Conservation (phyloP, 2,113 vertebrate species). For the Phyllostomus discolor region DNA sequence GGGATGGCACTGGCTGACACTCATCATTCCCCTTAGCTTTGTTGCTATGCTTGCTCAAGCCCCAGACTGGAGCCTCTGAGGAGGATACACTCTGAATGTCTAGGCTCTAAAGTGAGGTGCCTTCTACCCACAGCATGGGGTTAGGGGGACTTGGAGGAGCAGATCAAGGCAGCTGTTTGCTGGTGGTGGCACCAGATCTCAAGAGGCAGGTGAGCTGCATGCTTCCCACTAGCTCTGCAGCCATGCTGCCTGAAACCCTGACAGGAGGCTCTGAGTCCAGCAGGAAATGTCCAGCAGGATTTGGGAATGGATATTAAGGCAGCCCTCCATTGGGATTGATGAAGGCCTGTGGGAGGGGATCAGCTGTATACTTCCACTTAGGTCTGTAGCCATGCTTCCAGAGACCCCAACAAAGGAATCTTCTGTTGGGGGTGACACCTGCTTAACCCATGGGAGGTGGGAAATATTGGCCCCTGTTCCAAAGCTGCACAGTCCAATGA, state of each 20-base stretch:
- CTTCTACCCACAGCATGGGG: neutral
- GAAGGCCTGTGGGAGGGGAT: too few relatives aligned
- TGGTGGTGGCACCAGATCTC: neutral
- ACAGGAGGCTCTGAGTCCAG: neutral
- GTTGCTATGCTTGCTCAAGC: neutral
- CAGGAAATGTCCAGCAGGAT: too few relatives aligned
- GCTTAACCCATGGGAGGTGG: too few relatives aligned
- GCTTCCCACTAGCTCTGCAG: neutral
- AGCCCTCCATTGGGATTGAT: too few relatives aligned
- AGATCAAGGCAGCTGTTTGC: neutral
- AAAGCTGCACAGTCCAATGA: neutral
- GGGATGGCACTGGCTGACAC: neutral
- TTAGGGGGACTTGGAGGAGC: neutral
- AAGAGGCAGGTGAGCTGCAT: neutral
- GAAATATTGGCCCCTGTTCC: neutral
- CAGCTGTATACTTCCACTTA: too few relatives aligned
- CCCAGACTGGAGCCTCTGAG: neutral
- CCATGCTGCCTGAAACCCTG: neutral
- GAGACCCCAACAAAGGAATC: too few relatives aligned
- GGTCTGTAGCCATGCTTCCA: too few relatives aligned
- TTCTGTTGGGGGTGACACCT: too few relatives aligned
- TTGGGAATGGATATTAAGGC: too few relatives aligned
- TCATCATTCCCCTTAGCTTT: neutral
- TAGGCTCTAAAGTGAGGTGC: neutral
- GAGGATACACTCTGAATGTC: neutral